phyloP scores from a whole-genome alignment of 2,113 vertebrate species.

The Mesocricetus auratus region DNA sequence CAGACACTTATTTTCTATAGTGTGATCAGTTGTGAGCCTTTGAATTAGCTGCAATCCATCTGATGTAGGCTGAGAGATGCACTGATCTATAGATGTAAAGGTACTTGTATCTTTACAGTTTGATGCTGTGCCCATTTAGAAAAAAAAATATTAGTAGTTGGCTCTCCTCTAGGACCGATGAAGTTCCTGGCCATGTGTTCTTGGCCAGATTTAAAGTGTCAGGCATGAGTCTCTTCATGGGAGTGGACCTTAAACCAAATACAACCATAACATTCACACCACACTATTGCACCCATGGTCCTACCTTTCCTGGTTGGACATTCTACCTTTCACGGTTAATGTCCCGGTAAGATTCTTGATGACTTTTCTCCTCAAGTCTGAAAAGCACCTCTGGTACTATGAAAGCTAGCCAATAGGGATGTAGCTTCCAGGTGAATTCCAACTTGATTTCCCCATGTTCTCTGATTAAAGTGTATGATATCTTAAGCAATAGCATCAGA shows the following conservation, averaged over 20 bases:
- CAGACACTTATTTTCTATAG: background rate
- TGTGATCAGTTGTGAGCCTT: background rate
- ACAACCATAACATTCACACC: background rate
- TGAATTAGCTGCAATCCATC: background rate
- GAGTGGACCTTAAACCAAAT: background rate
- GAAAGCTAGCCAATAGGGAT: background rate
- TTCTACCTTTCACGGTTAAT: background rate
- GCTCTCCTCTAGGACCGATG: background rate
- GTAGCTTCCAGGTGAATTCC: background rate
- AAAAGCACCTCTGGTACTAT: background rate
- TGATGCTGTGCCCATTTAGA: background rate
- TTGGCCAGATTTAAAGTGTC: background rate
- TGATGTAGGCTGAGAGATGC: background rate
- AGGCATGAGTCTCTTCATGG: background rate
- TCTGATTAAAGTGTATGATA: background rate
- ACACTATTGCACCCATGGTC: too few species aligned
- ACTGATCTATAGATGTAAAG: background rate
- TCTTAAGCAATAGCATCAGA: background rate
- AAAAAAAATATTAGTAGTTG: background rate
- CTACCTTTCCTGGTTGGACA: background rate
- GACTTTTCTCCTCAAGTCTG: background rate
- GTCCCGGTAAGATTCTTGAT: background rate
- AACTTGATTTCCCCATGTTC: background rate
- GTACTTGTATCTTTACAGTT: background rate
- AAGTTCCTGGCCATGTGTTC: background rate